Evolutionary conservation across 2,888 invertebrate species (phyloP), one percentile per base, ranked within the genome.

Genomic region (Euzetes globulus): DNA sequence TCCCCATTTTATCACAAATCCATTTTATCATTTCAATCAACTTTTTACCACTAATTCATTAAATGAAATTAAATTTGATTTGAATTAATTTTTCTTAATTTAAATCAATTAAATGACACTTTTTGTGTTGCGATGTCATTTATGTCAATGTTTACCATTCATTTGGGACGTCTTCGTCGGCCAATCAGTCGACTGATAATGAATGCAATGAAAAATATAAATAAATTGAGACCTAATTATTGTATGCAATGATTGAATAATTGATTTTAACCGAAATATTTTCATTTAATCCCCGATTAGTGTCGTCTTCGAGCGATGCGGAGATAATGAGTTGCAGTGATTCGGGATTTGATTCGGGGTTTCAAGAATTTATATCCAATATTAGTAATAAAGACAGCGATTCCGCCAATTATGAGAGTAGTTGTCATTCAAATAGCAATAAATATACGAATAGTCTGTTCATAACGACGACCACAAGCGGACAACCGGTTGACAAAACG

Each of bases 331-430:
- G n/a, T 52, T 71, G 77, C 15, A 78, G 78, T 37, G 79, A 79
- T 73, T 79, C 80, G 55, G 58, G 58, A 58, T 58, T 58, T 37
- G 79, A 79, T 72, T 29, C 33, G 7, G 79, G 79, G 27, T 80
- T 79, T 75, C 79, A 79, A 71, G 80, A 79, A 71, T 76, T 79
- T 50, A 50, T 50, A 50, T 50, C 50, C 33, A 75, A 75, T 22
- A 71, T 72, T 15, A 63, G 13, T 22, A 19, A 55, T 71, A 75
- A 77, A 55, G 63, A 72, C 50, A 52, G 33, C 60, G 74, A 71
- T 25, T 68, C 74, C 22, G 78, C 78, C 58, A 79, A 79, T 25
- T 77, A 76, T 37, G 81, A 81, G 19, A 55, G 9, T 41, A 27
- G 13, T 6, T 50, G 22, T 71, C 27, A 17, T 33, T 58, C 25